Evolutionary conservation across 1,140 invertebrate genomes (phyloP), one percentile per base, ranked within the genome.

Genomic region (Zaprionus ghesquierei): DNA sequence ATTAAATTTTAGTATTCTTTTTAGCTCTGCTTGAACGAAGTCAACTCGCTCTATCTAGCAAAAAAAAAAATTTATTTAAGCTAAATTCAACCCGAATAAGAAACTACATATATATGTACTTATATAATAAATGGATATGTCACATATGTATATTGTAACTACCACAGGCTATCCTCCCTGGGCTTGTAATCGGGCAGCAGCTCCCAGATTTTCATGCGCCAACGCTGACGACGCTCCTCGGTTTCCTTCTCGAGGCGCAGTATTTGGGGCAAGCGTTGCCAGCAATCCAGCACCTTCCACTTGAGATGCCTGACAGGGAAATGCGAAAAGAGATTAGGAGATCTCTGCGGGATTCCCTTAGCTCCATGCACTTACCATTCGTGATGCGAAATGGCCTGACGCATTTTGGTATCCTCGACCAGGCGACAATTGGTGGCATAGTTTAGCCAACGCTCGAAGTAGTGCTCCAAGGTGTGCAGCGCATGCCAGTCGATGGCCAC

Each of bases 201-300:
- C 90, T 95, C 93, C 89, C 93, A 93, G 10, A 95, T 95, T 92
- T 94, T 95, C 78, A 94, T 87, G 29, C 95, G 92, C 95, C 95
- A 95, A 81, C 93, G 94, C 64, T 93, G 92, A 79, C 95, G 94
- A 59, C 94, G 93, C 51, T 93, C 93, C 69, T 95, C 94, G 44
- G 94, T 94, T 66, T 95, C 94, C 77, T 93, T 93, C 90, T 94
- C 94, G 29, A 95, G 79, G 23, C 93, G 92, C 15, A 94, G 92
- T 25, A 95, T 89, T 31, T 93, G 94, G 5, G 94, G 94, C 58
- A 95, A 90, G 2, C 93, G 93, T 66, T 93, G 92, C 95, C 94
- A 95, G 65, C 92, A 93, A 22, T 94, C 94, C 61, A 95, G 92
- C 4, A 93, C 93, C 79, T 94, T 94, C 87, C 94, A 94, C 64